phyloP scores from a whole-genome alignment of 2,797 vertebrate species.

The Pangasius mekongensis region DNA sequence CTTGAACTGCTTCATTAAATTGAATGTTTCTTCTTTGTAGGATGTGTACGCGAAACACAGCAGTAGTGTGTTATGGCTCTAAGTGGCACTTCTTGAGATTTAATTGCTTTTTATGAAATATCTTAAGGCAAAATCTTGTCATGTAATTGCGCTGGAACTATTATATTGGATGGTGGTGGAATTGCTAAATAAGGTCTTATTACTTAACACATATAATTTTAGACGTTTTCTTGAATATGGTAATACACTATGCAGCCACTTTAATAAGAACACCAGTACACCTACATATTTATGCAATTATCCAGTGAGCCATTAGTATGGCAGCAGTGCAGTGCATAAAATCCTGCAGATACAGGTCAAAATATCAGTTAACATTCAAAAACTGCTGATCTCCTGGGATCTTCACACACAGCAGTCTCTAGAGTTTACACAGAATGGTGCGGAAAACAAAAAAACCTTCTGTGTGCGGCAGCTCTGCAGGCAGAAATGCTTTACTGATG shows the following conservation, averaged over 20 bases:
- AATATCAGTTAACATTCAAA: background rate
- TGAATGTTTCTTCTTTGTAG: constrained; percentile 6
- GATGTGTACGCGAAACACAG: background rate
- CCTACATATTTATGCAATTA: background rate
- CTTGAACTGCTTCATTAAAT: constrained; percentile 33
- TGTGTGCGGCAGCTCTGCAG: background rate
- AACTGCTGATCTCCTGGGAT: background rate
- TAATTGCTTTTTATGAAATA: background rate
- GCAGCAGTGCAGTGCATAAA: background rate
- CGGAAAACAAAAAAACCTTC: background rate
- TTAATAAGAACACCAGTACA: background rate
- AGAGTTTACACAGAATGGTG: background rate
- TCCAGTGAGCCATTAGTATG: background rate
- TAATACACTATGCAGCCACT: background rate
- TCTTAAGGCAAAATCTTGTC: constrained; percentile 18
- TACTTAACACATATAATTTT: background rate
- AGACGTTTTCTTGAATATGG: background rate
- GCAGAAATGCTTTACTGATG: background rate
- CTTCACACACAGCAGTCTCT: background rate
- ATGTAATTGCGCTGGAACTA: background rate
- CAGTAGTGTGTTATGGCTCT: background rate
- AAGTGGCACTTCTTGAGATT: background rate
- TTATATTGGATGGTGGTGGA: background rate
- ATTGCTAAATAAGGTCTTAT: background rate
- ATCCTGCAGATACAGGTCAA: background rate